Evolutionary conservation across 2,797 vertebrate species (phyloP).

Genomic region (Micrastur ruficollis): DNA sequence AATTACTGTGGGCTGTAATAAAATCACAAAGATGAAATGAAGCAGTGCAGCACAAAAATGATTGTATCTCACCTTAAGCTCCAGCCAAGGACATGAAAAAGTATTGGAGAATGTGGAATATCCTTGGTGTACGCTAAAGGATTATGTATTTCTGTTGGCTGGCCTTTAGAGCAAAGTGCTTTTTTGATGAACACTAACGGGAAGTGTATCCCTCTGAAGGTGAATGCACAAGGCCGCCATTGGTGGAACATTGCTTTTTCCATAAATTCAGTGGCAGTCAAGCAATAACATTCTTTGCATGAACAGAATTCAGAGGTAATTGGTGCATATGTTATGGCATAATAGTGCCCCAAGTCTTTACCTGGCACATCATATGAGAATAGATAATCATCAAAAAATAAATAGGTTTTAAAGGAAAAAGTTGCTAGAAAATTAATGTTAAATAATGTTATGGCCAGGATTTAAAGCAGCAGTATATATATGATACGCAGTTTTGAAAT

Average conservation of each 20-base stretch:
- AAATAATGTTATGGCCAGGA: neutral
- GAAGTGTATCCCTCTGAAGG: conserved; percentile 43
- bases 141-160: conserved; percentile 49
- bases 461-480: neutral
- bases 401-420: conserved; percentile 32
- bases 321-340: conserved; percentile 22
- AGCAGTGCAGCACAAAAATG: conserved; percentile 15
- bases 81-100: conserved; percentile 44
- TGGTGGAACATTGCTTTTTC: conserved; percentile 39
- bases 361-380: conserved; percentile 28
- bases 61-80: conserved; percentile 46
- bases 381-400: conserved; percentile 51
- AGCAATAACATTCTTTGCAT: conserved; percentile 38
- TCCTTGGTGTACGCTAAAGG: conserved; percentile 28
- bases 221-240: conserved; percentile 27
- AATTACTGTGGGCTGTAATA: conserved; percentile 29
- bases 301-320: conserved; percentile 67
- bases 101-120: conserved; percentile 5
- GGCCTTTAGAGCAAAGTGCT: conserved; percentile 40
- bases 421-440: conserved; percentile 1
- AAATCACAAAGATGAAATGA: conserved; percentile 47
- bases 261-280: conserved; percentile 55
- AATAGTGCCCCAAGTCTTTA: conserved; percentile 37
- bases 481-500: neutral
- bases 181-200: conserved; percentile 53